A percentile compares a stretch with the other conserved stretches of the same genome.
Evolutionary conservation across 2,113 vertebrate species (phyloP).

Genomic region (Aegotheles bennettii): DNA sequence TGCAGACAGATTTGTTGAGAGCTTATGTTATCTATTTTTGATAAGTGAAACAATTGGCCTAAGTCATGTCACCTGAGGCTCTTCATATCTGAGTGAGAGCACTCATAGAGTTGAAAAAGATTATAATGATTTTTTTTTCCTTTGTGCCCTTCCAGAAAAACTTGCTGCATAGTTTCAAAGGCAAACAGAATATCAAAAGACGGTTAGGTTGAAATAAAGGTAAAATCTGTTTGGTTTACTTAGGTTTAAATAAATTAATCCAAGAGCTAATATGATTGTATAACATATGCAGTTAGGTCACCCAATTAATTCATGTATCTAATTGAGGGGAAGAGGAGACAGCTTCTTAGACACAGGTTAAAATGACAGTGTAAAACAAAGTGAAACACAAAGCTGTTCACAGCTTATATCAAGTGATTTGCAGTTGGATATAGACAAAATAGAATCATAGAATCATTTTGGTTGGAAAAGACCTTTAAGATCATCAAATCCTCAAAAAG

Average conservation of each 20-base stretch:
- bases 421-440: neutral
- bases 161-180: conserved; percentile 44
- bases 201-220: neutral
- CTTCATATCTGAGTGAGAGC: conserved; percentile 2
- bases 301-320: neutral
- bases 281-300: neutral
- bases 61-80: conserved; percentile 51
- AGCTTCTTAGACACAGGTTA: neutral
- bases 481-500: too few relatives aligned
- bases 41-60: conserved; percentile 64
- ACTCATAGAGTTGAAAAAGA: conserved; percentile 27
- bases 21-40: conserved; percentile 59
- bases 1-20: conserved; percentile 47
- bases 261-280: neutral
- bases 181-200: conserved; percentile 7
- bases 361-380: neutral
- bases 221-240: conserved; percentile 4
- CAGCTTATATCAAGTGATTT: neutral
- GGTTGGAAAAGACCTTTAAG: too few relatives aligned
- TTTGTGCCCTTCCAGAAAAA: conserved; percentile 27
- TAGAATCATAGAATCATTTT: too few relatives aligned
- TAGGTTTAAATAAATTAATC: neutral
- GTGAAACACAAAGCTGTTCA: neutral
- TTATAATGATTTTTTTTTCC: conserved; percentile 27
- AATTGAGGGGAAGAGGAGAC: neutral